Base-by-base conservation (phyloP, 1,140 invertebrate genomes). In the Parasteatoda tepidariorum region DNA sequence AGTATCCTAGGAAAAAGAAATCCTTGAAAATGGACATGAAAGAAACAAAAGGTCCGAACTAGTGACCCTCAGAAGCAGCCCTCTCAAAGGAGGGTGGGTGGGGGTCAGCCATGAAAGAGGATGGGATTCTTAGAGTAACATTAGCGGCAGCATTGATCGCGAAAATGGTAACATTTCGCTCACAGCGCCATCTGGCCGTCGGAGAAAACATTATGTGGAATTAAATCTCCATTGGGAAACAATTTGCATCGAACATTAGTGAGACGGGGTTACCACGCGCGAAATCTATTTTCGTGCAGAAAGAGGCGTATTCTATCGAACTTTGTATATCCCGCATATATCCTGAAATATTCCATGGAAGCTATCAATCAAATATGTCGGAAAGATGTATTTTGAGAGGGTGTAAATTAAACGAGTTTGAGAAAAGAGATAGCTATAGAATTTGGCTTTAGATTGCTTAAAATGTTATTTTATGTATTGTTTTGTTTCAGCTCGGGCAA, bases 211-310 rank as follows among this genome's bases (percentile, higher is more conserved):
- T 79, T 79, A 79, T 79, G 64, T 79, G 64, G 75, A 67, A 79
- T 79, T 79, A 79, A 79, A 79, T 79, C 75, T 41, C 75, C 62
- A 79, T 79, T 79, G 62, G 75, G 75, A 79, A 79, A 79, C 75
- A 79, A 79, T 79, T 79, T 79, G 75, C 75, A 79, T 79, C 75
- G 75, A 79, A 79, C 75, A 79, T 79, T 79, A 57, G 22, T 15
- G 75, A 61, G 31, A 33, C 61, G 6, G 34, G 62, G 66, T 48
- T 48, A 48, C 9, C 38, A 18, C 18, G 38, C 18, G 38, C 18
- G 38, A 48, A 48, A 48, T 48, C 38, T 48, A 48, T 48, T 48
- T 4, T n/a, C 38, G 9, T 48, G 38, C 38, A 48, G 9, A 48
- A 13, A 48, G 38, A 48, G 9, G 38, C 38, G 18, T 48, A 48